Percentiles rank a stretch among this genome's conserved stretches.
phyloP scores from a whole-genome alignment of 1,140 invertebrate genomes.

The Zaprionus vittiger region DNA sequence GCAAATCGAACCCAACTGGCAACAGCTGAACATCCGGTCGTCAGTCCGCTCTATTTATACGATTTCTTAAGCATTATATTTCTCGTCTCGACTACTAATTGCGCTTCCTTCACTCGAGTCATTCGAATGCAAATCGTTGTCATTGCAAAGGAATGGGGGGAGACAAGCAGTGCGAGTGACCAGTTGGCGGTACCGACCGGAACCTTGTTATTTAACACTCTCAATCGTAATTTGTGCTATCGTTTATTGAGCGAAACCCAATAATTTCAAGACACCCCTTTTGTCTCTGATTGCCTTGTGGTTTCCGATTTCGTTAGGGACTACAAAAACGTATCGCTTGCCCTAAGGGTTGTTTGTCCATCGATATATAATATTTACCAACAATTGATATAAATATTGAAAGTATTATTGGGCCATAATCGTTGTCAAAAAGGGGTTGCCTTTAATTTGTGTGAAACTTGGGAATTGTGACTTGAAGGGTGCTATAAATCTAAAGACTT shows the following conservation, averaged over 20 bases:
- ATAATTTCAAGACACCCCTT: slow-evolving; percentile 60
- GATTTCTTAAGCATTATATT: slow-evolving; percentile 54
- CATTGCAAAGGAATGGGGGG: slow-evolving; percentile 1
- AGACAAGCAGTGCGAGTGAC: slow-evolving; percentile 19
- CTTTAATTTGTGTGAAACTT: slow-evolving; percentile 19
- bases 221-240: slow-evolving; percentile 7
- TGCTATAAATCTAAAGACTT: slow-evolving; percentile 11
- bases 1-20: slow-evolving; percentile 50
- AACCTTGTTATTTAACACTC: slow-evolving; percentile 60
- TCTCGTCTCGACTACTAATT: slow-evolving; percentile 51
- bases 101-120: slow-evolving; percentile 47
- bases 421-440: slow-evolving; percentile 31
- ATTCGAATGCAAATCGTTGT: slow-evolving; percentile 43
- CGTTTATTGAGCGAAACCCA: slow-evolving; percentile 64
- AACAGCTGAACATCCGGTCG: slow-evolving; percentile 52
- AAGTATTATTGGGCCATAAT: slow-evolving; percentile 76
- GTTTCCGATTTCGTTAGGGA: slow-evolving; percentile 61
- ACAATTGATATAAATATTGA: slow-evolving; percentile 80
- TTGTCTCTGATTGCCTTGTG: slow-evolving; percentile 65
- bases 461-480: background rate
- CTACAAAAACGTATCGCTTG: background rate
- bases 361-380: slow-evolving; percentile 74
- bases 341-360: slow-evolving; percentile 43
- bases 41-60: slow-evolving; percentile 54
- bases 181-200: slow-evolving; percentile 52